Evolutionary conservation across 2,113 vertebrate species (phyloP).

Genomic region (Chamaetylas fuelleborni): DNA sequence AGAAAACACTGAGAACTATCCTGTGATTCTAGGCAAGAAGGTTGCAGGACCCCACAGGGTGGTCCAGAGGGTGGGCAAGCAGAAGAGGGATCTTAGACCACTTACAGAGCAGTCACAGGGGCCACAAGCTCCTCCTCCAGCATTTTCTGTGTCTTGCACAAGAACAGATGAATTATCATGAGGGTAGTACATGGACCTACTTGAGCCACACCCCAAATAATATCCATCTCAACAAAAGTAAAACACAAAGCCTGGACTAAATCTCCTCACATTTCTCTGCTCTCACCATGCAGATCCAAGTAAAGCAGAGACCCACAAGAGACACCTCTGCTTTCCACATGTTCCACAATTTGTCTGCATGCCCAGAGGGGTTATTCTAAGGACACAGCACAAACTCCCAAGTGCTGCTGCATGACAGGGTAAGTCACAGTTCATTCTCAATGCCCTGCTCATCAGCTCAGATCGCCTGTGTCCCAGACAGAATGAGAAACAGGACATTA

Average conservation of each 20-base stretch:
- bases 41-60: neutral
- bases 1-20: neutral
- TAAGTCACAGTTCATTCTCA: conserved; percentile 2
- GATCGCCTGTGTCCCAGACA: neutral
- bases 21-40: neutral
- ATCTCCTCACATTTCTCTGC: neutral
- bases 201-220: neutral
- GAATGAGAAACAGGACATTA: neutral
- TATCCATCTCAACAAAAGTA: neutral
- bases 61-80: neutral
- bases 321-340: conserved; percentile 3
- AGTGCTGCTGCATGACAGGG: neutral
- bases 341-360: neutral
- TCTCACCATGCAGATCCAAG: neutral
- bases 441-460: neutral
- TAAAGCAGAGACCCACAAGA: neutral
- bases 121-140: neutral
- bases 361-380: neutral
- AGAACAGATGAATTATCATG: neutral
- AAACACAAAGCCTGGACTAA: neutral
- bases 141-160: rapidly evolving
- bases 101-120: neutral
- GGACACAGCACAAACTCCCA: neutral
- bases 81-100: neutral
- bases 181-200: neutral